These are phyloP conservation scores for Periophthalmodon schlosseri DNA, from an alignment of 2,113 vertebrate genomes.

Conservation along the genomic window DNA sequence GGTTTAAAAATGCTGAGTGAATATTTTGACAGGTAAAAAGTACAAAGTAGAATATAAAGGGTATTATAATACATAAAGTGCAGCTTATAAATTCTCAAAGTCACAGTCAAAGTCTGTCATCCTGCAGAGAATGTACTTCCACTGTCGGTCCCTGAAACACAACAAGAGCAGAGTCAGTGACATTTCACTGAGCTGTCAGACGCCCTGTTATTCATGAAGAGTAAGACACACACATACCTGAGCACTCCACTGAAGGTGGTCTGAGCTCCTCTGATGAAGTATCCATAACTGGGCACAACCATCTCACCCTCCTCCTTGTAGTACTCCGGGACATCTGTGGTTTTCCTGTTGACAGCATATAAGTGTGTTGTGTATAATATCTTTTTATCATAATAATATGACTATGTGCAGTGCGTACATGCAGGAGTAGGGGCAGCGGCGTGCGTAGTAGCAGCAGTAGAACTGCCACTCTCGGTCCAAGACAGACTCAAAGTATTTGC, in stretches of 20 bases:
- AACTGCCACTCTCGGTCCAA: conserved; percentile 98
- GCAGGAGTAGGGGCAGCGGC: conserved; percentile 91
- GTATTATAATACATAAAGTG: background rate
- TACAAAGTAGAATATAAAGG: background rate
- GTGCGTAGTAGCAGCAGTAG: conserved; percentile 92
- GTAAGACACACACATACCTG: conserved; percentile 75
- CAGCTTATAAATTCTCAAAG: conserved; percentile 80
- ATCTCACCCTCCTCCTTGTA: conserved; percentile 91
- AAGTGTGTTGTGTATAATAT: background rate
- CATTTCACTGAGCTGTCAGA: no score
- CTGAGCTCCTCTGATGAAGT: conserved; percentile 92
- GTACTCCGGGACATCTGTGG: conserved; percentile 85
- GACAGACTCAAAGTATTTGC: conserved; percentile 91
- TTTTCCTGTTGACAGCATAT: conserved; percentile 80
- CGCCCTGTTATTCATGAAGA: no score
- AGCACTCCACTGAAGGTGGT: conserved; percentile 94
- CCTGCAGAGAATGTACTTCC: conserved; percentile 97
- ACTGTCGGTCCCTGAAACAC: conserved; percentile 90
- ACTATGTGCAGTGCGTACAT: conserved; percentile 78
- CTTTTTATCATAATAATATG: background rate
- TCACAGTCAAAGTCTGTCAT: conserved; percentile 95
- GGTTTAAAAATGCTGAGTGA: background rate
- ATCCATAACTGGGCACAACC: conserved; percentile 87
- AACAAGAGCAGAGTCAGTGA: conserved; percentile 19
- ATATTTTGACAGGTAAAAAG: background rate